Base-by-base conservation (phyloP, 2,888 invertebrate genomes). In the Mechanitis messenoides region DNA sequence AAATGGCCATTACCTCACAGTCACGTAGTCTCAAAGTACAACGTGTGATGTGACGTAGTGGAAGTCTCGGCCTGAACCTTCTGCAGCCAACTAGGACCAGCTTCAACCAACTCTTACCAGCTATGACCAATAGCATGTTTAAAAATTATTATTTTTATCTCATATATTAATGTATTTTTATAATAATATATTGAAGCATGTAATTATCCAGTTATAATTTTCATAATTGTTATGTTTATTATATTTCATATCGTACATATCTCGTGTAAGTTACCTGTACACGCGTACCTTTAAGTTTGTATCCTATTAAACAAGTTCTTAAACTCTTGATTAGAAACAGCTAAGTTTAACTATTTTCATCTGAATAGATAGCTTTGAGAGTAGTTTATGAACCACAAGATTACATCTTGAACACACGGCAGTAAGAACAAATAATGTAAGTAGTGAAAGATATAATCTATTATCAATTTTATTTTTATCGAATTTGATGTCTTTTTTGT, bases 1-100 rank as follows among this genome's bases (percentile, higher is more conserved):
- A 87, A 83, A 88, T 85, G 76, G 86, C 88, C 88, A 88, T 87
- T 89, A 89, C 88, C 87, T 88, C 88, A 89, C 88, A 85, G 85
- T 88, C 89, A 88, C 89, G 88, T 89, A 84, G 87, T 88, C 86
- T 77, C 77, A 71, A 73, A 77, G 78, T 83, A 88, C 85, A 87
- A 89, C 89, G 87, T 88, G 89, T 88, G 88, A 88, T 89, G 89
- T 89, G 89, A 87, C 86, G 88, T 88, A 89, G 87, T 88, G 87
- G 87, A 85, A 86, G 86, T 89, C 79, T 88, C 87, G 87, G 78
- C 81, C 85, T 81, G 83, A 78, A 81, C 75, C 53, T 28, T 61
- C 62, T 53, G 47, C 65, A 31, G 31, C 60, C 45, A 50, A 45
- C 60, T 9, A 12, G 3, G 12, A 55, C n/a, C 28, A 46, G 53